Base-by-base conservation (phyloP, 2,113 vertebrate species). In the Solenodon paradoxus region DNA sequence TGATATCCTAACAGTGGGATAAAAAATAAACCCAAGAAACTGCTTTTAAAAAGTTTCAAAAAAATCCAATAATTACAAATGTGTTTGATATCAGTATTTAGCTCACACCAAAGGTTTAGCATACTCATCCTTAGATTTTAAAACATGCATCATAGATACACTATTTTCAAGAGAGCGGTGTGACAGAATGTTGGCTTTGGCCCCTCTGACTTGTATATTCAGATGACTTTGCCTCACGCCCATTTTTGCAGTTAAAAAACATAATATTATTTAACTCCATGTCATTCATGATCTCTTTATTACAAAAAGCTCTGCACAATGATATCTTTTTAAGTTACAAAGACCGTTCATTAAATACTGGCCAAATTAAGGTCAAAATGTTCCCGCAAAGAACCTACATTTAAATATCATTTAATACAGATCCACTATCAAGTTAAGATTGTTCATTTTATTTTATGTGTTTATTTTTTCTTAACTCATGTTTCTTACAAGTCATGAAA, bases 291-390 rank as follows among this genome's bases (percentile, higher is more conserved):
- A 15, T 61, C 17, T 55, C 19, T 81, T 94, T 66, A 69, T 19
- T 45, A 74, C n/a, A 84, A 85, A 72, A 90, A 77, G 28, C 75
- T 3, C 42, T 38, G 38, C 66, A 61, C 84, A 85, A 81, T 42
- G 20, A 75, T 40, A 38, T 53, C 32, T 47, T 89, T 95, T 96
- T 38, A 28, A 90, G 26, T 63, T 92, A 71, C n/a, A 63, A 94
- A 93, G 16, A 6, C 28, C 9, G n/a, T n/a, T 84, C 72, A 5
- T 30, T 20, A 80, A 66, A 47, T 88, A 68, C 45, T 78, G 26
- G n/a, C 78, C 90, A 47, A 92, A 55, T 94, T 79, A 93, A 79
- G 38, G 53, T 80, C 30, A 59, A 77, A 59, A 42, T 78, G 94
- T 77, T 35, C 71, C 16, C 63, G 57, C 16, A 77, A 69, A 69